These are phyloP conservation scores for Plutella xylostella DNA, from an alignment of 2,888 invertebrate genomes.

Conservation along the genomic window DNA sequence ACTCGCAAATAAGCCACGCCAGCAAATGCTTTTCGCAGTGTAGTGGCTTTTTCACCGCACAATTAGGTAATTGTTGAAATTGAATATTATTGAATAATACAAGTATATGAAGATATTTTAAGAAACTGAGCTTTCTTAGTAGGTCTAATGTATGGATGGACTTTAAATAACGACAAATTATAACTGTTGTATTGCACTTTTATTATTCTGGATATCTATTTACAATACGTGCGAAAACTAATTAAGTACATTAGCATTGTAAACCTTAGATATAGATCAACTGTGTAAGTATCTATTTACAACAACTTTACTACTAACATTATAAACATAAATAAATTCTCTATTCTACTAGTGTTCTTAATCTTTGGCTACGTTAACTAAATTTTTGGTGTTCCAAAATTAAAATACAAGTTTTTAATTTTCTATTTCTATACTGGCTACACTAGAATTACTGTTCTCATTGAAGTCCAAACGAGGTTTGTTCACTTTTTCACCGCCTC, in stretches of 20 bases:
- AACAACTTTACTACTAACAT: conserved; percentile 13
- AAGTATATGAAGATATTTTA: no score
- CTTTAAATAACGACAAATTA: no score
- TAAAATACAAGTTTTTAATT: conserved; percentile 31
- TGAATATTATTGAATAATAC: no score
- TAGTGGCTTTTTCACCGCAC: no score
- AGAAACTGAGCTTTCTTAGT: no score
- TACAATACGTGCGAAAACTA: conserved; percentile 54
- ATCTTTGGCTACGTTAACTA: conserved; percentile 31
- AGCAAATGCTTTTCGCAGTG: no score
- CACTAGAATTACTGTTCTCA: conserved; percentile 61
- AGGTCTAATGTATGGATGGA: no score
- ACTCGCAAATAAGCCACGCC: no score
- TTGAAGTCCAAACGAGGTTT: conserved; percentile 41
- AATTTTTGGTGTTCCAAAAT: conserved; percentile 19
- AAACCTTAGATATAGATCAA: conserved; percentile 44
- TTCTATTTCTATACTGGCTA: conserved; percentile 64
- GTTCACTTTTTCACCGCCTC: conserved; percentile 27
- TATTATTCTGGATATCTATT: conserved; percentile 39
- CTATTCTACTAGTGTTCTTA: conserved; percentile 17
- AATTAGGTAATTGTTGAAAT: no score
- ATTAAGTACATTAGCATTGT: conserved; percentile 39
- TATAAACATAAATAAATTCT: conserved; percentile 40
- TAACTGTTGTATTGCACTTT: conserved; percentile 52
- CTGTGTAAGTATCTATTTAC: no score